Percentiles rank a stretch among this genome's conserved stretches.
Conservation (phyloP, 2,113 vertebrate species). For the Muntiacus reevesi region DNA sequence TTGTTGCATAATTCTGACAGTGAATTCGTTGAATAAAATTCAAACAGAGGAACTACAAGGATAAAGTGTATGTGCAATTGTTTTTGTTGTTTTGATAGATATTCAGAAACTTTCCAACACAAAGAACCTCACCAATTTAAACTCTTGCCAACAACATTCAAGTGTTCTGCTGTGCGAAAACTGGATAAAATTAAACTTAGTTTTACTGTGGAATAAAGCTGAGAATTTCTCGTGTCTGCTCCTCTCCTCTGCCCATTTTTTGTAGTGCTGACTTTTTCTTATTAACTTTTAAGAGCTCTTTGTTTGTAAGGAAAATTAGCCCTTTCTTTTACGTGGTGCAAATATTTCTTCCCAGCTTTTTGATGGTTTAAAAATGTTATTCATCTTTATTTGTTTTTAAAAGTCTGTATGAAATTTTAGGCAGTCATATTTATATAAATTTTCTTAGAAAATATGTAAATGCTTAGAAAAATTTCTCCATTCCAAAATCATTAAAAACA, state of each 20-base stretch:
- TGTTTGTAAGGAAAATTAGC: not conserved
- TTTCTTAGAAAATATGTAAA: not conserved
- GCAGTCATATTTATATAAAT: not conserved
- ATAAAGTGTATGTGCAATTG: not conserved
- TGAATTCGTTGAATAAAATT: not conserved
- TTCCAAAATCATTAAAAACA: not conserved
- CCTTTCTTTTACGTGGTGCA: not conserved
- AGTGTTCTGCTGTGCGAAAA: not conserved
- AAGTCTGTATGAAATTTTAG: not conserved
- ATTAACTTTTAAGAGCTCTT: conserved; percentile 6
- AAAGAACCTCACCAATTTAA: not conserved
- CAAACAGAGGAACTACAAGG: not conserved
- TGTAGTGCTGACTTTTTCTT: not conserved
- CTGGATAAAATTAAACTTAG: not conserved
- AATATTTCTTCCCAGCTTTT: not conserved
- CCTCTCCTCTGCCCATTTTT: not conserved
- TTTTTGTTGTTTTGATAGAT: not conserved
- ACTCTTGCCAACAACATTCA: not conserved
- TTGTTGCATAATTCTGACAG: not conserved
- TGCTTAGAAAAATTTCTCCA: not conserved
- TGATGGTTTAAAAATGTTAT: not conserved
- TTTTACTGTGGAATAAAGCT: conserved; percentile 2
- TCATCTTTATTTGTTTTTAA: not conserved
- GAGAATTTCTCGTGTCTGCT: not conserved
- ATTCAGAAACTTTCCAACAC: not conserved